phyloP scores from a whole-genome alignment of 2,888 invertebrate genomes.

The Drosophila percnosoma region DNA sequence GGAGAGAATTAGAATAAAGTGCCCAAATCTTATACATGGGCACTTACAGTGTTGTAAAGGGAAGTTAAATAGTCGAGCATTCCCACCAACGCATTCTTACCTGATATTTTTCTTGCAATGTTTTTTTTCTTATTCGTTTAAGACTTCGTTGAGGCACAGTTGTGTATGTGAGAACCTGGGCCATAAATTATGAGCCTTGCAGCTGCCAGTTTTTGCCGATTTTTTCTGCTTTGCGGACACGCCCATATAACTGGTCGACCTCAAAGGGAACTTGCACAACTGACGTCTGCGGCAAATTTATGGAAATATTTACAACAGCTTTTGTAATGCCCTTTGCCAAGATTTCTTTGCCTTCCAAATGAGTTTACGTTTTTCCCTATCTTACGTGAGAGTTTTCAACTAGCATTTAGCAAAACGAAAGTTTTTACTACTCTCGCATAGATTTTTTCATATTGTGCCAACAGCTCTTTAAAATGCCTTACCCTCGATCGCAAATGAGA shows the following conservation, averaged over 20 bases:
- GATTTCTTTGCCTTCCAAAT: constrained; percentile 24
- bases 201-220: constrained; percentile 60
- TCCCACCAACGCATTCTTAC: too few species aligned
- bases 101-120: constrained; percentile 10
- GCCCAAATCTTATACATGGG: background rate
- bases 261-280: constrained; percentile 34
- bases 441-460: constrained; percentile 7
- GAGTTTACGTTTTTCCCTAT: constrained; percentile 6
- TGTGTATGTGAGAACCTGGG: constrained; percentile 38
- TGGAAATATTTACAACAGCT: constrained; percentile 61
- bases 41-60: background rate
- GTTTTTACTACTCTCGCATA: constrained; percentile 44
- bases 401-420: constrained; percentile 36
- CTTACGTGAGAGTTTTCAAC: constrained; percentile 44
- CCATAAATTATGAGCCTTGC: constrained; percentile 66
- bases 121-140: constrained; percentile 16
- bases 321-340: constrained; percentile 47
- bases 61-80: background rate
- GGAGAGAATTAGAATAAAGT: background rate
- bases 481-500: background rate
- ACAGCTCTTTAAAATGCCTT: constrained; percentile 6
- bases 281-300: constrained; percentile 41
- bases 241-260: constrained; percentile 41
- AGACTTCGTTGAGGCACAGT: constrained; percentile 33
- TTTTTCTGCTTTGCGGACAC: constrained; percentile 35